Conservation (phyloP, 2,113 vertebrate genomes). For the Anarhynchus alexandrinus region DNA sequence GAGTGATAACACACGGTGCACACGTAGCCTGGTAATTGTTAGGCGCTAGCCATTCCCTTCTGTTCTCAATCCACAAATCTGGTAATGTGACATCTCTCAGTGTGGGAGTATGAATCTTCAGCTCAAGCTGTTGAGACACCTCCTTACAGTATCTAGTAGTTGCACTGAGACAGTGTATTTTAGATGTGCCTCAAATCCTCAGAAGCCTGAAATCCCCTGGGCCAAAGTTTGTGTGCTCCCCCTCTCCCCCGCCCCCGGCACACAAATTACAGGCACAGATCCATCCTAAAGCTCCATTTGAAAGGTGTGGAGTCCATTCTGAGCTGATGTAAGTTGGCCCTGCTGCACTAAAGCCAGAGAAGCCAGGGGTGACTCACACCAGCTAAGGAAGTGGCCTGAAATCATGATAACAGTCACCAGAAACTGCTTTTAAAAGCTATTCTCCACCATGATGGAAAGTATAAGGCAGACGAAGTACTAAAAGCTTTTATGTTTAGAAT, state of each 20-base stretch:
- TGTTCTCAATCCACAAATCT: slow-evolving; percentile 32
- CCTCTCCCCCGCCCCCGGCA: too few species aligned
- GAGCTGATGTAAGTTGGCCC: not conserved
- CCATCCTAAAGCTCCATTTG: not conserved
- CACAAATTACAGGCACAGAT: not conserved
- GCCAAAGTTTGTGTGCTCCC: not conserved
- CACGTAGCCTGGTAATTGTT: not conserved
- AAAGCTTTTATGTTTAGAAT: not conserved
- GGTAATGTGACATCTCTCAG: slow-evolving; percentile 17
- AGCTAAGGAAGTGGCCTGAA: not conserved
- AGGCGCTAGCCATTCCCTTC: slow-evolving; percentile 52
- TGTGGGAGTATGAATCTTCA: slow-evolving; percentile 26
- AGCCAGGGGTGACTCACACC: not conserved
- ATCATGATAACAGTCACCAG: not conserved
- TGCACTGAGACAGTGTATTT: not conserved
- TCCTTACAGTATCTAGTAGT: not conserved
- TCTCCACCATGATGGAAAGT: not conserved
- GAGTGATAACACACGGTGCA: not conserved
- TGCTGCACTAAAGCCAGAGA: not conserved
- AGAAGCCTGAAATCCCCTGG: not conserved
- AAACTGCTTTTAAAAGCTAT: not conserved
- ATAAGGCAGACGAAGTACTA: not conserved
- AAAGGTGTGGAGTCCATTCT: not conserved
- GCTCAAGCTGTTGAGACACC: slow-evolving; percentile 42
- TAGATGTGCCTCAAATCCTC: not conserved